Conservation (phyloP, 2,888 invertebrate species). For the Taenaris catops region DNA sequence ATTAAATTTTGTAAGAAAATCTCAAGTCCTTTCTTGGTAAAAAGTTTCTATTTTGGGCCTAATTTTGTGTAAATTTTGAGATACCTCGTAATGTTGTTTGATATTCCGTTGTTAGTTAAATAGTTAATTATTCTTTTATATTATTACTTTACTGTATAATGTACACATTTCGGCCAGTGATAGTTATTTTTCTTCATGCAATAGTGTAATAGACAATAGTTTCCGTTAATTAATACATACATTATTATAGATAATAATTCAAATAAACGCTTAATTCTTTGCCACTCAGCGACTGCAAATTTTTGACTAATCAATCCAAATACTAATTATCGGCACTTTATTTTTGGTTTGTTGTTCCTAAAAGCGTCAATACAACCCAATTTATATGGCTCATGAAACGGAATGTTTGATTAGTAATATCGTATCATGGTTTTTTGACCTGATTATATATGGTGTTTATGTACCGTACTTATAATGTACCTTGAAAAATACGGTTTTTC, state of each 20-base stretch:
- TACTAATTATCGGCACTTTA: too few relatives aligned
- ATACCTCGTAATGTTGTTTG: conserved; percentile 25
- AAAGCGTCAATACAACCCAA: too few relatives aligned
- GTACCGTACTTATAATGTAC: too few relatives aligned
- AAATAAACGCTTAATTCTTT: conserved; percentile 64
- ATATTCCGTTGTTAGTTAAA: conserved; percentile 25
- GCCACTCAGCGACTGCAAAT: conserved; percentile 37
- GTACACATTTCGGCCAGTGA: conserved; percentile 47
- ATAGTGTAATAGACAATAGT: conserved; percentile 40
- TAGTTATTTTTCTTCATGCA: conserved; percentile 43
- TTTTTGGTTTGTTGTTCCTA: too few relatives aligned
- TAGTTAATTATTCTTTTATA: conserved; percentile 20
- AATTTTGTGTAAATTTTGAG: conserved; percentile 32
- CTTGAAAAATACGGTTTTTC: too few relatives aligned
- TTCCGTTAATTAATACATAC: conserved; percentile 48
- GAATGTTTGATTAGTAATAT: too few relatives aligned
- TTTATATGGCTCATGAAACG: too few relatives aligned
- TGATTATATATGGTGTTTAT: too few relatives aligned
- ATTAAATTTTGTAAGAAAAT: conserved; percentile 34
- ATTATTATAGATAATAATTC: conserved; percentile 58
- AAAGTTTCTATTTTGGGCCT: conserved; percentile 42
- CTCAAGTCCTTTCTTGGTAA: conserved; percentile 24
- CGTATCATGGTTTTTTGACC: too few relatives aligned
- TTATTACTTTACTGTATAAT: conserved; percentile 15
- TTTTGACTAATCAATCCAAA: conserved; percentile 11